Evolutionary conservation across 2,888 invertebrate genomes (phyloP), one percentile per base, ranked within the genome.

Genomic region (Oscheius sp.): DNA sequence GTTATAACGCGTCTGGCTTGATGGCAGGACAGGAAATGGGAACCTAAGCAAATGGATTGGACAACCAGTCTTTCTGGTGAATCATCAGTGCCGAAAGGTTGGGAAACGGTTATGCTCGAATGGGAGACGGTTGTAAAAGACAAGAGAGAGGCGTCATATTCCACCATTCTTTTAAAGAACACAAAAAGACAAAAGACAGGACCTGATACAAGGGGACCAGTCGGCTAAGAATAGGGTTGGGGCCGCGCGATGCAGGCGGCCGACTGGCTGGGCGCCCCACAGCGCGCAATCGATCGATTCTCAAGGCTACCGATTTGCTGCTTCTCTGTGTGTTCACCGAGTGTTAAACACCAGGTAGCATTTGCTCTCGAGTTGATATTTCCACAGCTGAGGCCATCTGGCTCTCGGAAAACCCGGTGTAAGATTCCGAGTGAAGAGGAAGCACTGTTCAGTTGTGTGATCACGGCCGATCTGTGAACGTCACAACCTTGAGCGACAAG

Each of bases 181-280:
- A 63, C 21, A 48, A 60, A 51, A 60, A 62, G 53, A 72, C 35
- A 53, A 59, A 66, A 42, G 9, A 72, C 48, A 72, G 62, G 62
- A 51, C 60, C 37, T 60, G 60, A 42, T n/a, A 57, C 21, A 42
- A 48, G 50, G 60, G 71, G 71, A 72, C 71, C 71, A 72, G 71
- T 72, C 48, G 71, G 71, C 71, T 72, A 72, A 72, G 71, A 72
- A 72, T 72, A 72, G 71, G 21, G 68, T 68, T 13, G 68, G 68
- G 68, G 68, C 68, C 68, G 68, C 53, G 68, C 68, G 55, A n/a
- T 42, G 68, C 51, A 53, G 68, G 68, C 68, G 55, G 68, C 68
- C 68, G 68, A 68, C 68, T 68, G 68, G 68, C 68, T 68, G 68
- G 53, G 68, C 68, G 68, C 53, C 21, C 42, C 55, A 32, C 55